Conservation (phyloP, 1,140 invertebrate genomes). For the Druon quercuslanigerum region DNA sequence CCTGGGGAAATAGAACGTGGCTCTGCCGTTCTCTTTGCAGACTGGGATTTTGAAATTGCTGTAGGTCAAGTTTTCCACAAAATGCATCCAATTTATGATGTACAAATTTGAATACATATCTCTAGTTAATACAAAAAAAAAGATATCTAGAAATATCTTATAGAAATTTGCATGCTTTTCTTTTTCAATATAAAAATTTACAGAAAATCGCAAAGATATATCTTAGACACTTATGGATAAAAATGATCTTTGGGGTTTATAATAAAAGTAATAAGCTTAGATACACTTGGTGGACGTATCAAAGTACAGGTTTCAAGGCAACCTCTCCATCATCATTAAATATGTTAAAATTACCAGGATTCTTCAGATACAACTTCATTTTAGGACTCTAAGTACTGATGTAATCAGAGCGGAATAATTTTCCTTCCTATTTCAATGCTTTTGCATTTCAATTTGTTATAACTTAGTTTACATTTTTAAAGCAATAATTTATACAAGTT, state of each 20-base stretch:
- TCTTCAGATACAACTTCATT: constrained; percentile 28
- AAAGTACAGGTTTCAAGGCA: background rate
- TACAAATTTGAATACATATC: background rate
- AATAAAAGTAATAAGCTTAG: no score
- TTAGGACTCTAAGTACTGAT: background rate
- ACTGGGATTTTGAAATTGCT: background rate
- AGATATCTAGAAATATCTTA: no score
- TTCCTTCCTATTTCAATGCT: background rate
- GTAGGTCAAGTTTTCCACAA: background rate
- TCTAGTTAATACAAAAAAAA: no score
- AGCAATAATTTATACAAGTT: no score
- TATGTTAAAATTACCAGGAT: constrained; percentile 6
- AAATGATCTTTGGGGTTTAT: no score
- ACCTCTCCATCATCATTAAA: constrained; percentile 19
- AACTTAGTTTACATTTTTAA: no score
- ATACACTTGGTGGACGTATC: background rate
- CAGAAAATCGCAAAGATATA: no score
- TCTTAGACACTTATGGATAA: no score
- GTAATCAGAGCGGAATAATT: background rate
- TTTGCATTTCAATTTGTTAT: no score
- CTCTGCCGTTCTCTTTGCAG: background rate
- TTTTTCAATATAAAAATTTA: no score
- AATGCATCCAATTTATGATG: constrained; percentile 5
- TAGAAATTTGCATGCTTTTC: no score
- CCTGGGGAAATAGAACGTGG: background rate